phyloP scores from a whole-genome alignment of 2,797 vertebrate genomes.

The Macropus fuliginosus region DNA sequence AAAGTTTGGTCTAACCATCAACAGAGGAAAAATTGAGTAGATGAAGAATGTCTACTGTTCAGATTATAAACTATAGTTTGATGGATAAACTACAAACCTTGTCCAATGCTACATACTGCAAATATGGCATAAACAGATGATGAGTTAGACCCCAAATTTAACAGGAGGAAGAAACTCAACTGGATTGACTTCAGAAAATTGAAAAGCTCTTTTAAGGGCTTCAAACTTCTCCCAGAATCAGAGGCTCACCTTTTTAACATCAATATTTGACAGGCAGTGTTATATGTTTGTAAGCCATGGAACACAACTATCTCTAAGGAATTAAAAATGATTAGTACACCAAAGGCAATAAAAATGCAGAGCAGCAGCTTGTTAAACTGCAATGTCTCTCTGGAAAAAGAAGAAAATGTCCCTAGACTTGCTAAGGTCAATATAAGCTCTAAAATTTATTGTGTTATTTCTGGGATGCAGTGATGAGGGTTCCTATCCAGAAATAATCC shows the following conservation, averaged over 20 bases:
- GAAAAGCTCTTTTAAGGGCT: not conserved
- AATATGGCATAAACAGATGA: not conserved
- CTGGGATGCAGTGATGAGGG: not conserved
- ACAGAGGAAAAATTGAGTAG: not conserved
- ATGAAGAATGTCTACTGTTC: not conserved
- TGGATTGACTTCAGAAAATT: not conserved
- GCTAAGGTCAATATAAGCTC: not conserved
- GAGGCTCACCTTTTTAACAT: not conserved
- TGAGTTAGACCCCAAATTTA: not conserved
- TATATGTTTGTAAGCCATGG: not conserved
- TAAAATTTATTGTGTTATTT: not conserved
- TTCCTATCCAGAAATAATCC: not conserved
- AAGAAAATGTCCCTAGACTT: not conserved
- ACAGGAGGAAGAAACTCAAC: not conserved
- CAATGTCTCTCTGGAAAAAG: not conserved
- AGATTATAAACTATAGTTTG: not conserved
- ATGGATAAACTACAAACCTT: not conserved
- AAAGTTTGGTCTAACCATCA: not conserved
- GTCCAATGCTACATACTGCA: not conserved
- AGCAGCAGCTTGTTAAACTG: not conserved
- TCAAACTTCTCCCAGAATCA: not conserved
- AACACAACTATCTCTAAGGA: not conserved
- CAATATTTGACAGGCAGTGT: not conserved
- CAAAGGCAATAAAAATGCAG: not conserved
- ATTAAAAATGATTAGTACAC: not conserved